Base-by-base conservation (phyloP, 2,888 invertebrate genomes). In the Helobdella robusta region DNA sequence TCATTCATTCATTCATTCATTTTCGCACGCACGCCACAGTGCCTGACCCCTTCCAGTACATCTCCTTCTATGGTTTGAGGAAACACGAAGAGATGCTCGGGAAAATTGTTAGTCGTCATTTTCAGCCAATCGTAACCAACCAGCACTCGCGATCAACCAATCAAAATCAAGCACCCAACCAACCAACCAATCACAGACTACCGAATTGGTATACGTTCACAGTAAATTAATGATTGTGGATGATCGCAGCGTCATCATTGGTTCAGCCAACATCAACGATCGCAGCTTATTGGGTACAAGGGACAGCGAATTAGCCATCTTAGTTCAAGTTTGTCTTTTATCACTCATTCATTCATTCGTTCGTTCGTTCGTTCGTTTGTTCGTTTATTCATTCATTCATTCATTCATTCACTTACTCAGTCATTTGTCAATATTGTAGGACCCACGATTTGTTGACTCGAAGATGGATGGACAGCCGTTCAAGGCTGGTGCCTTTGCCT, bases 211-310 rank as follows among this genome's bases (percentile, higher is more conserved):
- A 66, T 98, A 98, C 80, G 93, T 98, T 18, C 97, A 98, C 81
- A 93, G 94, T 66, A 98, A 98, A 81, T 81, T 98, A 66, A 84
- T 97, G 80, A 91, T 98, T 68, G 89, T 89, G 0, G 97, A 98
- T 77, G 97, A 98, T 78, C 85, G 86, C 83, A 76, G 85, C 2
- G 86, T 91, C 0, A 92, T 98, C 69, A 94, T 95, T 74, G 97
- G 97, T 23, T 95, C 94, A 4, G 95, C 97, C 0, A 98, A 98
- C 76, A 93, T 98, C 73, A 98, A 98, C 76, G 97, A 98, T 78
- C 83, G 97, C 62, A 94, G 93, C 65, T 85, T 97, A 85, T 83
- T 92, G 64, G 97, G 97, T 0, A 89, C 87, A 68, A 83, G 97
- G 70, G 97, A 97, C 76, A 94, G 94, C 0, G 97, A 97, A 70